Base-by-base conservation (phyloP, 2,888 invertebrate species). In the Polietes domitor region DNA sequence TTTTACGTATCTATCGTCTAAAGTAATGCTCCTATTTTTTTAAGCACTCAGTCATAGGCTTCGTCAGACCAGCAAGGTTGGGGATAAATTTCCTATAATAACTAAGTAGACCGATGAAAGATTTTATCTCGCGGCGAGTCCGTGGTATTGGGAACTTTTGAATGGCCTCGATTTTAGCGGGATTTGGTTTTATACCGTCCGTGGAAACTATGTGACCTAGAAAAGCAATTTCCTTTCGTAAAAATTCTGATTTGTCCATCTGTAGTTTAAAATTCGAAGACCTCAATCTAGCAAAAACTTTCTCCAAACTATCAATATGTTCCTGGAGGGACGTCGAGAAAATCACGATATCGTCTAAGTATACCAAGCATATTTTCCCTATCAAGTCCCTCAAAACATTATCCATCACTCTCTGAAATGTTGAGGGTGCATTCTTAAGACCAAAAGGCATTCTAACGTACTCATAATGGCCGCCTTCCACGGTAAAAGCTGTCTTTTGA, bases 201-300 rank as follows among this genome's bases (percentile, higher is more conserved):
- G 76, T 71, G 0, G 84, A 80, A 9, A 85, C 41, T 17, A 83
- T 37, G 61, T 86, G 86, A 1, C 84, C 86, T 15, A 86, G 63
- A 83, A 85, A 55, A 80, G 12, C 4, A 50, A 50, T 28, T 71
- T 21, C 5, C 77, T 70, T 72, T 77, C n/a, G n/a, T 80, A 17
- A 68, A 63, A 83, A 81, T 12, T 81, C 82, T 1, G 50, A 85
- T 32, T 74, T 80, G 50, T 76, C 73, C 0, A 78, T 15, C 47
- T 85, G 76, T 0, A 85, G 19, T 55, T 85, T 85, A 1, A 85
- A 47, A 26, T 83, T 85, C 12, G 75, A 78, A 15, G 79, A 26
- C 28, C 63, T 43, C 3, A 85, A 43, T 15, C 78, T 19, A 10
- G 17, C 10, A 15, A 79, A 70, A 12, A 83, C 68, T 41, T 55